Evolutionary conservation across 2,113 vertebrate species (phyloP).

Genomic region (Proterorhinus semilunaris): DNA sequence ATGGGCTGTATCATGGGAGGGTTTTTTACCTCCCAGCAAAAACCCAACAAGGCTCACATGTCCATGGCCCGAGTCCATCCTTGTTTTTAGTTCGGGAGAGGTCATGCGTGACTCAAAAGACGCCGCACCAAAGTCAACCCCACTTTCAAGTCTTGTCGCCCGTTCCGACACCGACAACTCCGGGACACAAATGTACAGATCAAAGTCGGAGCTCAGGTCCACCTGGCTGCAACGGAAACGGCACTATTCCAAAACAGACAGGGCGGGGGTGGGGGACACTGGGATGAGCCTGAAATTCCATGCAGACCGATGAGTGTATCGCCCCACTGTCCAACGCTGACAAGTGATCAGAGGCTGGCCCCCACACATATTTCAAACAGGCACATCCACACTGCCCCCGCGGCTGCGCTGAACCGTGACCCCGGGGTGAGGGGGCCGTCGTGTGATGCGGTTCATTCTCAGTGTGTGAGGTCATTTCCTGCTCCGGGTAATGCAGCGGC

Average conservation of each 20-base stretch:
- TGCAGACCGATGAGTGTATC: constrained; percentile 25
- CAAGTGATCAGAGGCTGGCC: constrained; percentile 56
- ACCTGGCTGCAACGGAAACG: constrained; percentile 13
- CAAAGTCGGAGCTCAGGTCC: constrained; percentile 26
- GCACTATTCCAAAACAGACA: constrained; percentile 13
- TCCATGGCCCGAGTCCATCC: neutral
- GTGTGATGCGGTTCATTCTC: constrained; percentile 59
- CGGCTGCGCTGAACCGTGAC: constrained; percentile 53
- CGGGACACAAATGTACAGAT: constrained; percentile 17
- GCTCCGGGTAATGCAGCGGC: constrained; percentile 14
- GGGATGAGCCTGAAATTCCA: constrained; percentile 50
- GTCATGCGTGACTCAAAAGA: constrained; percentile 39
- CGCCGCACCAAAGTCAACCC: neutral
- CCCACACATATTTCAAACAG: constrained; percentile 47
- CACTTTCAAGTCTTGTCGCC: neutral
- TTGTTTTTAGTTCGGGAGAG: constrained; percentile 38
- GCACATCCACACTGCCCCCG: constrained; percentile 48
- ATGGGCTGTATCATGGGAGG: neutral
- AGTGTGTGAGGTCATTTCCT: constrained; percentile 68
- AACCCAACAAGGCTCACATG: neutral
- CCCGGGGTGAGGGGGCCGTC: constrained; percentile 52
- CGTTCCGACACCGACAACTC: neutral
- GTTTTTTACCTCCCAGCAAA: neutral
- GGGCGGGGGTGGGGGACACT: neutral
- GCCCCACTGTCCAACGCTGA: constrained; percentile 52